Evolutionary conservation across 2,113 vertebrate species (phyloP).

Genomic region (Bombycilla garrulus): DNA sequence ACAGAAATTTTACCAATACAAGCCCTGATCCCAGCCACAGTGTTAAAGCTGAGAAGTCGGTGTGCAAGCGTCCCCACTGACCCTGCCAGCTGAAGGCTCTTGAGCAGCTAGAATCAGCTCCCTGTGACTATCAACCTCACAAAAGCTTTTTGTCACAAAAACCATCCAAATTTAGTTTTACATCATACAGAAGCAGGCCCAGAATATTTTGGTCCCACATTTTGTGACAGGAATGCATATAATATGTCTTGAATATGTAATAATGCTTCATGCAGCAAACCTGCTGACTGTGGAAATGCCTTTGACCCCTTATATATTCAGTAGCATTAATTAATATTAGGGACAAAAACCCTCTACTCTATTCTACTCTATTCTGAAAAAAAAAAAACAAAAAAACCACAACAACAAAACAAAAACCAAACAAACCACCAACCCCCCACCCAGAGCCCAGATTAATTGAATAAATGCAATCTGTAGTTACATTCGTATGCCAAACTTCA

Average conservation of each 20-base stretch:
- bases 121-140: not conserved
- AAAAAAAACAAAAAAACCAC: rapidly evolving
- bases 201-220: not conserved
- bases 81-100: not conserved
- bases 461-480: not conserved
- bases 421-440: not conserved
- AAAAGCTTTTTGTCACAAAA: not conserved
- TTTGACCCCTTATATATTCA: not conserved
- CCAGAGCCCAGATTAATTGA: not conserved
- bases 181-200: not conserved
- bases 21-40: not conserved
- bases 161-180: not conserved
- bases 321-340: not conserved
- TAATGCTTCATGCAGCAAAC: not conserved
- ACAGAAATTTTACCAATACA: not conserved
- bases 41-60: not conserved
- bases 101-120: not conserved
- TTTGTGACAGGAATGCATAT: not conserved
- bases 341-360: not conserved
- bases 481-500: not conserved
- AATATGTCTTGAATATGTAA: not conserved
- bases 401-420: not conserved
- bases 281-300: not conserved
- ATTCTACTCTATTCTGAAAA: not conserved
- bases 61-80: not conserved